A percentile compares a stretch with the other conserved stretches of the same genome.
These are phyloP conservation scores for Zosterops japonicus DNA, from an alignment of 2,113 vertebrate species.

Conservation along the genomic window DNA sequence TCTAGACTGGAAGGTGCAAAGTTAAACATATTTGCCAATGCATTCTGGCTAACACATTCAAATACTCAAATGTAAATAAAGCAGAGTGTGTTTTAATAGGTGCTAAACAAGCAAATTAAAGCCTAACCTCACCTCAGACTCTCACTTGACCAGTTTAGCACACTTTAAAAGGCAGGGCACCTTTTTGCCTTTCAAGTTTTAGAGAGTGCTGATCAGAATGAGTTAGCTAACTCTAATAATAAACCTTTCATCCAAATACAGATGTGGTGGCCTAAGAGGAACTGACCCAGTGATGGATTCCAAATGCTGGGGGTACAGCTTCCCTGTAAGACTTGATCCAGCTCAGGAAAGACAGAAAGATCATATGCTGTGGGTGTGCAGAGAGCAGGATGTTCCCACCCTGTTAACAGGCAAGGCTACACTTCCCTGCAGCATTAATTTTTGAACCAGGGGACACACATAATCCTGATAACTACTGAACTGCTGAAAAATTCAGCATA, in stretches of 20 bases:
- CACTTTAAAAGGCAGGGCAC: constrained; percentile 2
- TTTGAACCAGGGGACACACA: not conserved
- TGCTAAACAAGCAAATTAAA: constrained; percentile 59
- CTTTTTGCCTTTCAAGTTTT: constrained; percentile 35
- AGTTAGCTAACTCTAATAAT: constrained; percentile 11
- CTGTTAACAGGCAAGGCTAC: not conserved
- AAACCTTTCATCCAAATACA: constrained; percentile 7
- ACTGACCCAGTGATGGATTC: not conserved
- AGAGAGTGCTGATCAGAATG: constrained; percentile 14
- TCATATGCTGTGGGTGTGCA: not conserved
- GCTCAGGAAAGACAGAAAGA: constrained; percentile 13
- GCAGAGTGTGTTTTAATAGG: constrained; percentile 37
- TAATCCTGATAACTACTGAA: not conserved
- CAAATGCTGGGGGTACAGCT: not conserved
- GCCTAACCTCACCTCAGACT: constrained; percentile 14
- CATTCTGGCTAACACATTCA: constrained; percentile 4
- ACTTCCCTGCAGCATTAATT: not conserved
- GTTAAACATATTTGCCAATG: not conserved
- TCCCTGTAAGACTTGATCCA: not conserved
- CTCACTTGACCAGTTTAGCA: constrained; percentile 36
- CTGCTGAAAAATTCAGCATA: not conserved
- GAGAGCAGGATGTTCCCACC: constrained; percentile 25
- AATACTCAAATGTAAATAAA: constrained; percentile 34
- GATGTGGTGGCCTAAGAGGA: not conserved
- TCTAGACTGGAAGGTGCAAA: constrained; percentile 34